Conservation (phyloP, 1,140 invertebrate genomes). For the Megalonaias nervosa region DNA sequence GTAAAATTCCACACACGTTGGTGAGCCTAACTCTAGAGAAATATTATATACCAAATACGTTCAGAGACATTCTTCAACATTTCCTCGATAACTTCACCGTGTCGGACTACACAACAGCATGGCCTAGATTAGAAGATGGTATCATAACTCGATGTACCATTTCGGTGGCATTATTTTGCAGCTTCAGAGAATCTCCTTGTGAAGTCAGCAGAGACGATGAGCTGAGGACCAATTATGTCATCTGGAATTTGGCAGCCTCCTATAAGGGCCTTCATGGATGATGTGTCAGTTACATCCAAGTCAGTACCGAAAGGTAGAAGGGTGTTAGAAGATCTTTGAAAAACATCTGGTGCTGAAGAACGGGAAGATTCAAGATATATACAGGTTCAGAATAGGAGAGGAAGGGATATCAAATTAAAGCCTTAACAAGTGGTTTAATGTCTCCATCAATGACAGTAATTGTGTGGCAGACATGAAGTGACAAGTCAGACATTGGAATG, state of each 20-base stretch:
- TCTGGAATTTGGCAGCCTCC: slow-evolving; percentile 21
- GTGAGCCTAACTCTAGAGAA: slow-evolving; percentile 9
- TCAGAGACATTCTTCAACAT: slow-evolving; percentile 8
- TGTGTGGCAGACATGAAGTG: too few relatives aligned
- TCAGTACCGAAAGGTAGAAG: slow-evolving; percentile 12
- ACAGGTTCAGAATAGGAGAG: slow-evolving; percentile 14
- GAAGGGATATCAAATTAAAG: too few relatives aligned
- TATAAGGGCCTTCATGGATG: slow-evolving; percentile 28
- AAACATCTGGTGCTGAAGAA: slow-evolving; percentile 17
- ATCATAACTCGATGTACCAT: slow-evolving; percentile 38
- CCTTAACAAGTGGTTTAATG: too few relatives aligned
- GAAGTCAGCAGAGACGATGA: slow-evolving; percentile 19
- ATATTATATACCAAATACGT: slow-evolving; percentile 25
- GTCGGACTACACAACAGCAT: slow-evolving; percentile 19
- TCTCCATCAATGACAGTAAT: too few relatives aligned
- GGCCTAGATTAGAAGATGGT: slow-evolving; percentile 28
- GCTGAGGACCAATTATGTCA: too few relatives aligned
- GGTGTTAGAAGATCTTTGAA: slow-evolving; percentile 14
- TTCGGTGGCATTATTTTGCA: slow-evolving; percentile 33
- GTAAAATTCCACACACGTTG: slow-evolving; percentile 24
- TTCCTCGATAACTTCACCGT: slow-evolving; percentile 26
- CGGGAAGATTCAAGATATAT: slow-evolving; percentile 12
- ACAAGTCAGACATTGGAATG: too few relatives aligned
- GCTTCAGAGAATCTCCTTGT: slow-evolving; percentile 28
- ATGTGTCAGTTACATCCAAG: slow-evolving; percentile 26